Evolutionary conservation across 2,888 invertebrate species (phyloP), one percentile per base, ranked within the genome.

Genomic region (Hirtodrosophila confusa): DNA sequence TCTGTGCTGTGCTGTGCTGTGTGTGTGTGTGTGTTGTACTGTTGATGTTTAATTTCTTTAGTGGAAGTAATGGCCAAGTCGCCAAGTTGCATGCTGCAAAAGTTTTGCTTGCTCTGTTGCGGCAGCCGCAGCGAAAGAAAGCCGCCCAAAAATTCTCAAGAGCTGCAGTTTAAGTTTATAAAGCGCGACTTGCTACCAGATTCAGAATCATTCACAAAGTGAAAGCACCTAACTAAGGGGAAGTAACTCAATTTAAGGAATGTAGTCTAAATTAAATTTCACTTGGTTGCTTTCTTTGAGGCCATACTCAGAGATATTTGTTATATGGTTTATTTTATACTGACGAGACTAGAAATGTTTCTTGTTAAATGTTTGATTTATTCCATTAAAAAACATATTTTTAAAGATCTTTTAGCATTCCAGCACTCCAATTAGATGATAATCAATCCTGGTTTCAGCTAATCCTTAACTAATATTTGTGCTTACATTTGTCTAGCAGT

Each of bases 21-120:
- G n/a, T 45, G 64, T 68, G 39, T 43, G 33, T 67, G 27, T 71
- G 41, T 53, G 61, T 36, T 48, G 37, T 57, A 50, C 51, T 57
- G 58, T 45, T 65, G 83, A 70, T 75, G 80, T 77, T 82, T 86
- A 85, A 82, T 87, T 82, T 84, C 84, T 84, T 88, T 71, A 69
- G 66, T 79, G 80, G 72, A 74, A 86, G 74, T 88, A 84, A 79
- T 86, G 73, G 86, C 75, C 80, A 86, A 84, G 86, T 80, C 71
- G 82, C 85, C 86, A 77, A 75, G 78, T 77, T 82, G 78, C 83
- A 69, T 65, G 79, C 78, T 72, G 77, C 75, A 65, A 75, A 80
- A 88, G 68, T 88, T 87, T 69, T 50, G 49, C 63, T 41, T 48
- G 54, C 53, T 31, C 39, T 23, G 71, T 40, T 53, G 70, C 50